These are phyloP conservation scores for Myotis pilosus DNA, from an alignment of 2,797 vertebrate genomes.

Conservation along the genomic window DNA sequence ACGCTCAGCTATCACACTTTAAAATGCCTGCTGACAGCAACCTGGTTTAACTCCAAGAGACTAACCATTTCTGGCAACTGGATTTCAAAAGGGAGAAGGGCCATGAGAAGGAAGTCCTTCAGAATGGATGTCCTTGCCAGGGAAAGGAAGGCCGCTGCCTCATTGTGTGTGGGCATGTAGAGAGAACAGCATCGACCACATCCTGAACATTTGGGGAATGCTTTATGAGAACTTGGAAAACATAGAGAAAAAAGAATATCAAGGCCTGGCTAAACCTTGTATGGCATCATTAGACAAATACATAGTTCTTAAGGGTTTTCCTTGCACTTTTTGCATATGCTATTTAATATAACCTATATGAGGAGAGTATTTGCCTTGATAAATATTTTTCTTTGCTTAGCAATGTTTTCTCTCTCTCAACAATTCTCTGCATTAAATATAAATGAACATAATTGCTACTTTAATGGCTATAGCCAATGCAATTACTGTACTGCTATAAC, in stretches of 20 bases:
- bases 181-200: constrained; percentile 20
- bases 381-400: not conserved
- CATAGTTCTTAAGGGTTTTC: not conserved
- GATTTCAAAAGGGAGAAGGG: constrained; percentile 54
- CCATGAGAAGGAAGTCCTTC: constrained; percentile 48
- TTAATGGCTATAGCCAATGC: not conserved
- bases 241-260: not conserved
- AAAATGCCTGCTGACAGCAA: constrained; percentile 21
- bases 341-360: not conserved
- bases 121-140: constrained; percentile 33
- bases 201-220: not conserved
- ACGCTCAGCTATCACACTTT: not conserved
- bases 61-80: constrained; percentile 51
- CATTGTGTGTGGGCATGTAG: not conserved
- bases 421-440: constrained; percentile 1
- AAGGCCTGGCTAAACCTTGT: not conserved
- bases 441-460: not conserved
- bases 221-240: not conserved
- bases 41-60: constrained; percentile 55
- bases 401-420: not conserved
- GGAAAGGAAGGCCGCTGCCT: not conserved
- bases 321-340: not conserved
- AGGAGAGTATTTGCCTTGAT: not conserved
- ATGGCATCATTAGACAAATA: not conserved
- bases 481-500: not conserved